Evolutionary conservation across 1,140 invertebrate genomes (phyloP).

Genomic region (Aphidius gifuensis): DNA sequence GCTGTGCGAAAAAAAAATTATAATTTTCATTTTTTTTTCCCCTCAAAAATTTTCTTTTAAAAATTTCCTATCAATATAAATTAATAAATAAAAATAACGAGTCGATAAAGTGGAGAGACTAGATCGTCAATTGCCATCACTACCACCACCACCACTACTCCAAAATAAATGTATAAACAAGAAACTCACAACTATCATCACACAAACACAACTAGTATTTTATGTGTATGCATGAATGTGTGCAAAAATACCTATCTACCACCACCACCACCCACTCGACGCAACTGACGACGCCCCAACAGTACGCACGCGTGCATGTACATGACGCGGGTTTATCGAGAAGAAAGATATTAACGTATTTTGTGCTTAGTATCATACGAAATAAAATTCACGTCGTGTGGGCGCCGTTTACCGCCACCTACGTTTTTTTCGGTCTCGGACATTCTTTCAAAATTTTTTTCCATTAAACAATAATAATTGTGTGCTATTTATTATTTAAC

Average conservation of each 20-base stretch:
- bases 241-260: slow-evolving; percentile 16
- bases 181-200: background rate
- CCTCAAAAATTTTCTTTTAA: too few species aligned
- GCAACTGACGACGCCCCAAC: slow-evolving; percentile 30
- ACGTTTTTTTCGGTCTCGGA: slow-evolving; percentile 22
- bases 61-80: too few species aligned
- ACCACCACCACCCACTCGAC: slow-evolving; percentile 32
- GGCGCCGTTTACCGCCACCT: slow-evolving; percentile 7
- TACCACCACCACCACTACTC: too few species aligned
- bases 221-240: too few species aligned
- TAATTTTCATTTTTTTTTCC: too few species aligned
- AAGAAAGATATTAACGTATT: slow-evolving; percentile 15
- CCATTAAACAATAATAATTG: background rate
- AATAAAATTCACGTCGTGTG: slow-evolving; percentile 19
- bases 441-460: slow-evolving; percentile 23
- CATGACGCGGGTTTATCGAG: slow-evolving; percentile 19
- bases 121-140: too few species aligned
- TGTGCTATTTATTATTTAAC: slow-evolving; percentile 9
- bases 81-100: too few species aligned
- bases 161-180: too few species aligned
- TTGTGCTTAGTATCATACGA: slow-evolving; percentile 18
- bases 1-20: slow-evolving; percentile 9
- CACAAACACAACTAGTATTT: background rate
- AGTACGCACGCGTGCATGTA: slow-evolving; percentile 28
- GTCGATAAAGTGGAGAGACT: too few species aligned